A percentile compares a stretch with the other conserved stretches of the same genome.
Conservation (phyloP, 2,797 vertebrate species). For the Garrulus glandarius region DNA sequence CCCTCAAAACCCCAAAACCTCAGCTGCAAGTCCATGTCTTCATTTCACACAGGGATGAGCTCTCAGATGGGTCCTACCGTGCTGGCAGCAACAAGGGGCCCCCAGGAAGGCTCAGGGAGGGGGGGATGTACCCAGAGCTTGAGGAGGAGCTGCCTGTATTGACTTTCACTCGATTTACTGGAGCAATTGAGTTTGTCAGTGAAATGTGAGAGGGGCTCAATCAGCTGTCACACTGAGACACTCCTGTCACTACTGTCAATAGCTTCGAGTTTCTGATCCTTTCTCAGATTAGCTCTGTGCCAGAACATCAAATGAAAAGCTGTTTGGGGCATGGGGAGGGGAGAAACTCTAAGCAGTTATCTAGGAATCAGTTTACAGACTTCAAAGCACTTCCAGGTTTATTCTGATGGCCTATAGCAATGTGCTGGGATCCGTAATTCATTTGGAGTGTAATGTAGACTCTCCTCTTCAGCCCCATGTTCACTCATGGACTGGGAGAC, state of each 20-base stretch:
- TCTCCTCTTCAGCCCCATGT: not conserved
- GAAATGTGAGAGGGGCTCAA: constrained; percentile 85
- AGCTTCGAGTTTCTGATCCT: constrained; percentile 77
- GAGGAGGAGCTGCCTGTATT: constrained; percentile 72
- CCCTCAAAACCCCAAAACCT: not conserved
- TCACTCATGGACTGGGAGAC: not conserved
- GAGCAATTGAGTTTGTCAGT: constrained; percentile 89
- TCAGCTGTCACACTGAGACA: constrained; percentile 86
- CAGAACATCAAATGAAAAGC: constrained; percentile 74
- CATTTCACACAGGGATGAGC: not conserved
- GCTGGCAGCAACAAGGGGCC: not conserved
- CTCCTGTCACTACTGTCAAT: constrained; percentile 75
- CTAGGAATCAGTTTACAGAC: constrained; percentile 73
- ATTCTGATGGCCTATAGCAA: constrained; percentile 35
- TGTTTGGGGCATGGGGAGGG: constrained; percentile 50
- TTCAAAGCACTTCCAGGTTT: constrained; percentile 70
- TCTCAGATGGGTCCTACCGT: not conserved
- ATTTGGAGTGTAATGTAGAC: constrained; percentile 45
- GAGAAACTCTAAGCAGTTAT: constrained; percentile 71
- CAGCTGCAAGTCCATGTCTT: not conserved
- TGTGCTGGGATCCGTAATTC: not conserved
- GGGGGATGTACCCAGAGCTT: not conserved
- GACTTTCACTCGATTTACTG: constrained; percentile 90
- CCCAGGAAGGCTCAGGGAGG: not conserved
- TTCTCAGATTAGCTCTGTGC: constrained; percentile 73